Conservation (phyloP, 2,797 vertebrate genomes). For the Bradypodion ventrale region DNA sequence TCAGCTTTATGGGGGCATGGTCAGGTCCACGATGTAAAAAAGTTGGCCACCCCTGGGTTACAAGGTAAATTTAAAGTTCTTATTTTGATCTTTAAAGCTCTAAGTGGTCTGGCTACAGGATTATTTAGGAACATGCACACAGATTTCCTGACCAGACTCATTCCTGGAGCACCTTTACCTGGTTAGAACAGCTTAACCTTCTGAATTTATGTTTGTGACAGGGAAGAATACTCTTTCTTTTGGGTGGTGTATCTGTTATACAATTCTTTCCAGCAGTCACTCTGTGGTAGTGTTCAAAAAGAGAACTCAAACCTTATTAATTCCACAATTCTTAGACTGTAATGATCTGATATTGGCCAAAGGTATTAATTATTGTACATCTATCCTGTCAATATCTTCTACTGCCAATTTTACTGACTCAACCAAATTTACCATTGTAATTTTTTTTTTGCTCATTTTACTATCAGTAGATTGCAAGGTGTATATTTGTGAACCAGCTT, state of each 20-base stretch:
- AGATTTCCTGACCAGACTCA: neutral
- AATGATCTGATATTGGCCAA: neutral
- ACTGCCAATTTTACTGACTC: neutral
- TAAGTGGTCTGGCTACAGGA: neutral
- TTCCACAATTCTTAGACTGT: neutral
- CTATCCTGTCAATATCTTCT: neutral
- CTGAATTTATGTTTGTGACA: neutral
- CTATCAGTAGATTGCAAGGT: neutral
- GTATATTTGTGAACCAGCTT: neutral
- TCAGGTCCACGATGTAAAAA: no score
- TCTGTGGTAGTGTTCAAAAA: neutral
- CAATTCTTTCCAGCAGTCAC: neutral
- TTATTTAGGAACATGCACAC: neutral
- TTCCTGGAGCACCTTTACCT: neutral
- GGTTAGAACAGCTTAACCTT: no score
- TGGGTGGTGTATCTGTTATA: neutral
- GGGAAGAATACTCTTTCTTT: neutral
- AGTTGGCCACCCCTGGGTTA: no score
- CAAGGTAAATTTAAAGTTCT: neutral
- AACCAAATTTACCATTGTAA: neutral
- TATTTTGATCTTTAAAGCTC: neutral
- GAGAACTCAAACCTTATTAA: neutral
- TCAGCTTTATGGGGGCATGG: no score
- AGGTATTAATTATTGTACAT: neutral
- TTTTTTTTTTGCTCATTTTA: neutral